Percentiles rank a stretch among this genome's conserved stretches.
Conservation (phyloP, 2,113 vertebrate species). For the Melanocharis versteri region DNA sequence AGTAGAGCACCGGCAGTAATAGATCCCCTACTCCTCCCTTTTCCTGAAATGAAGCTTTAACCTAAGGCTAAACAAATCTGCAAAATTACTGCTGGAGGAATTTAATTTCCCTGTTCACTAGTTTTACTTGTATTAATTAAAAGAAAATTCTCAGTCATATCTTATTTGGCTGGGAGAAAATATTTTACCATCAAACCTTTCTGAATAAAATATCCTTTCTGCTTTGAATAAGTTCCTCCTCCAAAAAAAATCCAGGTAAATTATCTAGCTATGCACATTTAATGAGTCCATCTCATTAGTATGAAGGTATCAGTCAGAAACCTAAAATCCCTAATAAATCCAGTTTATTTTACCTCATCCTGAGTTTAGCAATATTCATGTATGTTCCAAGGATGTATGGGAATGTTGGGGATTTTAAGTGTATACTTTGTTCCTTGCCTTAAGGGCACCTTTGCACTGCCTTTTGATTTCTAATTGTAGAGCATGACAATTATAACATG, state of each 20-base stretch:
- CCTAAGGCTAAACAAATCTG: neutral
- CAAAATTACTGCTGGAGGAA: constrained; percentile 27
- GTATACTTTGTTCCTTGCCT: neutral
- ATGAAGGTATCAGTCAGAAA: neutral
- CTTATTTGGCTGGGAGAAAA: constrained; percentile 14
- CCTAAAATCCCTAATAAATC: neutral
- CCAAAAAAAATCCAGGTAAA: neutral
- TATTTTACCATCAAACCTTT: neutral
- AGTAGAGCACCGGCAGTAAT: neutral
- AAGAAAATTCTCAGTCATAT: constrained; percentile 12
- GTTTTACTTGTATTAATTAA: constrained; percentile 51
- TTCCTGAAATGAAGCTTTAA: neutral
- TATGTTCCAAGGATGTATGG: neutral
- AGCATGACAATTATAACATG: neutral
- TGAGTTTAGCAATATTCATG: neutral
- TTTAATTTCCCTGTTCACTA: constrained; percentile 62
- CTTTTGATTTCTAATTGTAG: neutral
- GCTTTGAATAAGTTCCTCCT: neutral
- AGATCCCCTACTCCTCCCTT: neutral
- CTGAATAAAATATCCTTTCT: neutral
- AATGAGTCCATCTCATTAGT: neutral
- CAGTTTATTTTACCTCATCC: neutral
- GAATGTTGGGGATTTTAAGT: neutral
- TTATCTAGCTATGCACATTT: neutral
- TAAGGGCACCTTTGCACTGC: neutral